Conservation (phyloP, 1,140 invertebrate genomes). For the Cotesia chilonis region DNA sequence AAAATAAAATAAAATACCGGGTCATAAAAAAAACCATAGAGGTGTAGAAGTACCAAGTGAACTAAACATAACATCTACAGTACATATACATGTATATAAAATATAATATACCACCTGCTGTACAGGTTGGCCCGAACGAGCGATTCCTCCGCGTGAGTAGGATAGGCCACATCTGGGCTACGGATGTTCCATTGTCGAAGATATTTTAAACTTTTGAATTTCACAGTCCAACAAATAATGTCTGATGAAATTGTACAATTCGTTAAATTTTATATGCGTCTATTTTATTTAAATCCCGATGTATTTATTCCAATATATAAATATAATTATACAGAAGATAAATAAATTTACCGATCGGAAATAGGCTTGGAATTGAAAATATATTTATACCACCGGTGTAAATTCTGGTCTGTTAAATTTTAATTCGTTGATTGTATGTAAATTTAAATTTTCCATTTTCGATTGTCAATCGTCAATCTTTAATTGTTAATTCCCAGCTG, state of each 20-base stretch:
- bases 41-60: slow-evolving; percentile 37
- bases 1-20: too few species aligned
- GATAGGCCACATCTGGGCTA: slow-evolving; percentile 18
- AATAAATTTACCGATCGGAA: too few species aligned
- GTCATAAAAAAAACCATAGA: slow-evolving; percentile 40
- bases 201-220: slow-evolving; percentile 5
- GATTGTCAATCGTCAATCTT: too few species aligned
- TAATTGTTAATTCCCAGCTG: too few species aligned
- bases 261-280: background rate
- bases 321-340: too few species aligned
- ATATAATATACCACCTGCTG: slow-evolving; percentile 49
- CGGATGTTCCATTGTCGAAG: slow-evolving; percentile 8
- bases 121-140: slow-evolving; percentile 25
- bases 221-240: background rate
- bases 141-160: background rate
- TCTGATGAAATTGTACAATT: background rate
- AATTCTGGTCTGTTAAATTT: too few species aligned
- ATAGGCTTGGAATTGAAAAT: too few species aligned
- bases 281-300: too few species aligned
- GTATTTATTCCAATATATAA: too few species aligned
- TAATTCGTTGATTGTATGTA: too few species aligned
- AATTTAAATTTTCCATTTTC: too few species aligned
- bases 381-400: too few species aligned
- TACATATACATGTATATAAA: background rate
- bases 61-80: slow-evolving; percentile 47